Base-by-base conservation (phyloP, 2,797 vertebrate species). In the Brachymystax lenok region DNA sequence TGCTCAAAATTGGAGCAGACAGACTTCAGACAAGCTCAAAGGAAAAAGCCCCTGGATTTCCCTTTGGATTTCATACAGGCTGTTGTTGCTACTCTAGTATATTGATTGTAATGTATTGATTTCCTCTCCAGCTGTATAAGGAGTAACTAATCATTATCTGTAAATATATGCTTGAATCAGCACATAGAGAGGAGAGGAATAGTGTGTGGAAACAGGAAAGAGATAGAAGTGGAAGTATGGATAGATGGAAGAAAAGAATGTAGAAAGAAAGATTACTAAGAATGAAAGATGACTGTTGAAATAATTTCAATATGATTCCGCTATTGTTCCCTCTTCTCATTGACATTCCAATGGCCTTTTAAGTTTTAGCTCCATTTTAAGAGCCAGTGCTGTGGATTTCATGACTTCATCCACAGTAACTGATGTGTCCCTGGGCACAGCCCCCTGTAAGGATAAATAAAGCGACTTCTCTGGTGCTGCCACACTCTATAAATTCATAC, bases 241-340 rank as follows among this genome's bases (percentile, higher is more conserved):
- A 40, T 74, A 63, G 6, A 51, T 71, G 19, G 63, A 46, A 27
- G 27, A 56, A 56, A 73, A 2, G n/a, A 30, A 83, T 86, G 88
- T 83, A 76, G 85, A 86, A 86, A 68, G 88, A 91, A 87, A 82
- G 83, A 88, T 89, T 87, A 85, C 88, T 10, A 59, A 21, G 56
- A 59, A 21, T 59, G 59, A 63, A 90, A 89, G 78, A 81, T 28
- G 1, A 46, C 40, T 61, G 46, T 69, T 69, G 40, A 33, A 73
- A 73, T 40, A 50, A 52, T 79, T 74, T 59, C 69, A 51, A 75
- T 74, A 73, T 8, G 27, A 27, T 56, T 77, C 40, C 4, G 21
- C 82, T 80, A 51, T 24, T 51, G 46, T 71, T 21, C 12, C 24
- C 72, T 73, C 17, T 8, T 61, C 17, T 78, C 56, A 74, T 83